Conservation (phyloP, 2,113 vertebrate genomes). For the Microcebus jonahi region DNA sequence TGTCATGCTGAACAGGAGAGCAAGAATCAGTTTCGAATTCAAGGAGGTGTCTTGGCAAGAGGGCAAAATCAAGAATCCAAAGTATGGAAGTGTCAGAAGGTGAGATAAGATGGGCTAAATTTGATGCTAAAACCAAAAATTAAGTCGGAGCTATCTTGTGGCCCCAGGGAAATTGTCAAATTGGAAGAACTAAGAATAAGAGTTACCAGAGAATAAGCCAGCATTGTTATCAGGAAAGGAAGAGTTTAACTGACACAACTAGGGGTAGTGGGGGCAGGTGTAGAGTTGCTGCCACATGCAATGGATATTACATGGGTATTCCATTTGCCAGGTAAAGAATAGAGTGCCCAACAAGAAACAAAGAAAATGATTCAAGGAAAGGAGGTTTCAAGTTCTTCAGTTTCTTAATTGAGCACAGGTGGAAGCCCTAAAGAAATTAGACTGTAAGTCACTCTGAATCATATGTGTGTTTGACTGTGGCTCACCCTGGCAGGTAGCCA, state of each 20-base stretch:
- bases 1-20: background rate
- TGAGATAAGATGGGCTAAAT: background rate
- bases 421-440: constrained; percentile 75
- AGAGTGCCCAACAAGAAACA: background rate
- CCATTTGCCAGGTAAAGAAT: background rate
- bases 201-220: background rate
- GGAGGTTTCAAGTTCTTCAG: constrained; percentile 68
- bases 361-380: constrained; percentile 20
- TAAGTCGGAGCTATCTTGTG: background rate
- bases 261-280: background rate
- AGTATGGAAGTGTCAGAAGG: background rate
- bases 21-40: background rate
- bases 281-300: background rate
- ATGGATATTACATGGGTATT: background rate
- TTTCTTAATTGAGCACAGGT: constrained; percentile 80
- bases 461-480: constrained; percentile 74
- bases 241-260: background rate
- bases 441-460: constrained; percentile 66
- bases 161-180: background rate
- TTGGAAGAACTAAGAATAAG: background rate
- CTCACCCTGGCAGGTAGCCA: constrained; percentile 50
- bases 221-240: background rate
- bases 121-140: background rate
- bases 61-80: background rate
- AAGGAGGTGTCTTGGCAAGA: background rate